These are phyloP conservation scores for Pyrocoelia pectoralis DNA, from an alignment of 2,888 invertebrate genomes.

Conservation along the genomic window DNA sequence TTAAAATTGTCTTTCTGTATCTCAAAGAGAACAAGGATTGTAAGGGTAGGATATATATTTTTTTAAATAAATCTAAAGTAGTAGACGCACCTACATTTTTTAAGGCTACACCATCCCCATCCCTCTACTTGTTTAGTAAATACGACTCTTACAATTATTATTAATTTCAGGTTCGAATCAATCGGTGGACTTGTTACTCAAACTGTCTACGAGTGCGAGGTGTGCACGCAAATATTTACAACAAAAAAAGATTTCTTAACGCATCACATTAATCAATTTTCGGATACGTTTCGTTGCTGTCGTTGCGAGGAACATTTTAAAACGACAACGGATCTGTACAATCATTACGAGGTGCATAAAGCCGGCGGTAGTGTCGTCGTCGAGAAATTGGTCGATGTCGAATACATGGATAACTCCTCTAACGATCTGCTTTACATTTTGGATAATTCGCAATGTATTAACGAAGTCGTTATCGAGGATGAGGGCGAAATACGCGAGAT, in stretches of 20 bases:
- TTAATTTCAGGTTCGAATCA: constrained; percentile 46
- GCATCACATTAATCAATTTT: constrained; percentile 52
- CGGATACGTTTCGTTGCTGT: constrained; percentile 52
- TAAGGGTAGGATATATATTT: neutral
- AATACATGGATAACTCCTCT: constrained; percentile 24
- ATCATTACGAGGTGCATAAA: constrained; percentile 54
- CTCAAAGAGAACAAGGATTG: no score
- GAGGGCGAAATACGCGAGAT: constrained; percentile 39
- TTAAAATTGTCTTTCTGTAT: no score
- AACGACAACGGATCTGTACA: constrained; percentile 50
- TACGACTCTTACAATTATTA: constrained; percentile 14
- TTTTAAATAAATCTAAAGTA: neutral
- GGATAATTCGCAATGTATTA: constrained; percentile 53
- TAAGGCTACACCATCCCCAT: neutral
- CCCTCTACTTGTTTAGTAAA: neutral
- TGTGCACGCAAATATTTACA: constrained; percentile 52
- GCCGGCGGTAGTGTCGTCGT: constrained; percentile 35
- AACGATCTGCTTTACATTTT: constrained; percentile 55
- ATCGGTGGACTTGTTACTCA: constrained; percentile 26
- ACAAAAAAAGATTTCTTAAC: constrained; percentile 51
- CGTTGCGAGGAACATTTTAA: constrained; percentile 51
- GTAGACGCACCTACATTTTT: neutral
- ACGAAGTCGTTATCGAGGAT: constrained; percentile 55
- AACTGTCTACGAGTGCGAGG: constrained; percentile 53
- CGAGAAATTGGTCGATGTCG: constrained; percentile 24